Evolutionary conservation across 2,888 invertebrate species (phyloP), one percentile per base, ranked within the genome.

Genomic region (Mechanitis mazaeus): DNA sequence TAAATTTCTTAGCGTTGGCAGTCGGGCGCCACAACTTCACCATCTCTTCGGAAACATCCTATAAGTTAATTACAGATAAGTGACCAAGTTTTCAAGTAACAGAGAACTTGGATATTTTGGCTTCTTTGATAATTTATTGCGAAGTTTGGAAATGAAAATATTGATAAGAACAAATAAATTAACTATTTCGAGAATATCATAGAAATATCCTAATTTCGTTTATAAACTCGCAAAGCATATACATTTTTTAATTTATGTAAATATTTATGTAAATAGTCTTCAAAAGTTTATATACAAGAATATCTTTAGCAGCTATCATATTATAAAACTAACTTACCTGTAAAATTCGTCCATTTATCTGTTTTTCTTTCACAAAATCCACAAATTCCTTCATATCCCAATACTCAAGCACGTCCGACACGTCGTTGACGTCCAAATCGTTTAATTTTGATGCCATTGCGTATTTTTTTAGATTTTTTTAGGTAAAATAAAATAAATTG

Each of bases 1-100:
- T 77, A 35, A 90, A 77, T 75, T 83, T 83, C 66, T 83, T 84
- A 35, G 83, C 81, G 58, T 88, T 80, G 11, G 75, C 72, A 75
- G 79, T 84, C 1, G 86, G 84, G 64, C 77, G 74, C 89, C 87
- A 87, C 69, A 86, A 68, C 65, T 86, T 87, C 2, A 89, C 78
- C 42, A 85, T 77, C 55, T 85, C 87, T 73, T 88, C 87, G 45
- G 84, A 83, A 64, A 86, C 75, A 60, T 83, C 78, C 89, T 90
- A 76, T 67, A 83, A 84, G 75, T 72, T 65, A 69, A 67, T 64
- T 64, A 53, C 60, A 68, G 65, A 69, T 71, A 71, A 71, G 64
- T 68, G 70, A 66, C 61, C 64, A 61, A 69, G 65, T 69, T 68
- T 55, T 55, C 50, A 61, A 68, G 66, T 69, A 66, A 59, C 47